These are phyloP conservation scores for Tineola bisselliella DNA, from an alignment of 2,888 invertebrate genomes.

Conservation along the genomic window DNA sequence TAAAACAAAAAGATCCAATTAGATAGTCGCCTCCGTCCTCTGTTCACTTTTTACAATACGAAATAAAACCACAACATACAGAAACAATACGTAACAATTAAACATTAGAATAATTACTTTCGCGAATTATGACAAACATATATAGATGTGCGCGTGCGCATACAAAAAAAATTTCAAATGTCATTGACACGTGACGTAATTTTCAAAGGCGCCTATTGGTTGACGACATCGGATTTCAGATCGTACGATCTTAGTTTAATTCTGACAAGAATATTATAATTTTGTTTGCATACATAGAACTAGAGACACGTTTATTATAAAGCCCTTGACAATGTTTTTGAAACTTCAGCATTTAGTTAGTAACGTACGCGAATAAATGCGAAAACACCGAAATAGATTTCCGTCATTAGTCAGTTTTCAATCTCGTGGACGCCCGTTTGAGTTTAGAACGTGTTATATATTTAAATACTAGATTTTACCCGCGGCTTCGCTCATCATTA, in stretches of 20 bases:
- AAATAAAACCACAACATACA: too few species aligned
- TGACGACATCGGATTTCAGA: neutral
- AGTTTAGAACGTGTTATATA: too few species aligned
- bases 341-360: neutral
- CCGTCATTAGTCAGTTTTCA: too few species aligned
- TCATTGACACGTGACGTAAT: neutral
- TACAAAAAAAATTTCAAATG: neutral
- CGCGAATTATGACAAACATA: neutral
- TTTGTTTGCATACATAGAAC: neutral
- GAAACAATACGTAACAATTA: too few species aligned
- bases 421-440: too few species aligned
- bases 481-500: too few species aligned
- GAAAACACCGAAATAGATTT: neutral
- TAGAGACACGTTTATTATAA: neutral
- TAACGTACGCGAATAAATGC: neutral
- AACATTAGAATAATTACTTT: too few species aligned
- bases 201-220: neutral
- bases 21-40: too few species aligned
- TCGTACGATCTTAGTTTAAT: constrained; percentile 1
- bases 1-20: too few species aligned
- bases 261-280: neutral
- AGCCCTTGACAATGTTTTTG: neutral
- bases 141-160: neutral
- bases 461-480: too few species aligned
- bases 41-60: too few species aligned